These are phyloP conservation scores for Moxostoma hubbsi DNA, from an alignment of 2,797 vertebrate species.

Conservation along the genomic window DNA sequence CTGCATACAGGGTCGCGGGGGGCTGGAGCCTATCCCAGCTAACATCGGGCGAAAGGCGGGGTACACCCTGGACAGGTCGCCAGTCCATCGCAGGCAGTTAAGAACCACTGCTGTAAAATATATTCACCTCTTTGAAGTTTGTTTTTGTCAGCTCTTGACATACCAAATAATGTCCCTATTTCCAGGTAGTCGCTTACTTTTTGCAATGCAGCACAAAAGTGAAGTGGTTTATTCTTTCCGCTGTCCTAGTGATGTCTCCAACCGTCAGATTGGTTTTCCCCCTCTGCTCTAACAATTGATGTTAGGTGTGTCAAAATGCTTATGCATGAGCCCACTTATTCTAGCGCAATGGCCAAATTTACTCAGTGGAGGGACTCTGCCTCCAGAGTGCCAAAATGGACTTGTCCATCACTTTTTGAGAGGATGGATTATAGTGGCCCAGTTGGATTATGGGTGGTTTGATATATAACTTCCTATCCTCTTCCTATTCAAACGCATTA, in stretches of 20 bases:
- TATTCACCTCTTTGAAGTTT: not conserved
- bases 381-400: constrained; percentile 54
- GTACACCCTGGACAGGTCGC: no score
- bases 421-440: constrained; percentile 48
- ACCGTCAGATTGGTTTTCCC: not conserved
- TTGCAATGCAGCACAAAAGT: constrained; percentile 5
- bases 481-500: constrained; percentile 63
- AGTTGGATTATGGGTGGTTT: constrained; percentile 59
- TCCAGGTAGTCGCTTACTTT: not conserved
- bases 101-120: no score
- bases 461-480: constrained; percentile 57
- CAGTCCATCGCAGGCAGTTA: no score
- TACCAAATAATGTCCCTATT: not conserved
- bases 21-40: no score
- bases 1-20: no score
- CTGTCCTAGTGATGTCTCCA: constrained; percentile 28
- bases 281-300: constrained; percentile 57
- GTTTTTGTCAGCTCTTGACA: constrained; percentile 6
- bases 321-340: constrained; percentile 29
- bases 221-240: constrained; percentile 2
- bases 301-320: constrained; percentile 61
- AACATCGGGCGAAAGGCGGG: no score
- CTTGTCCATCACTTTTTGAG: constrained; percentile 59
- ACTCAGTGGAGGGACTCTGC: constrained; percentile 23
- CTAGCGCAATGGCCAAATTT: constrained; percentile 37